phyloP scores from a whole-genome alignment of 2,797 vertebrate species.

The Eidolon dupreanum region DNA sequence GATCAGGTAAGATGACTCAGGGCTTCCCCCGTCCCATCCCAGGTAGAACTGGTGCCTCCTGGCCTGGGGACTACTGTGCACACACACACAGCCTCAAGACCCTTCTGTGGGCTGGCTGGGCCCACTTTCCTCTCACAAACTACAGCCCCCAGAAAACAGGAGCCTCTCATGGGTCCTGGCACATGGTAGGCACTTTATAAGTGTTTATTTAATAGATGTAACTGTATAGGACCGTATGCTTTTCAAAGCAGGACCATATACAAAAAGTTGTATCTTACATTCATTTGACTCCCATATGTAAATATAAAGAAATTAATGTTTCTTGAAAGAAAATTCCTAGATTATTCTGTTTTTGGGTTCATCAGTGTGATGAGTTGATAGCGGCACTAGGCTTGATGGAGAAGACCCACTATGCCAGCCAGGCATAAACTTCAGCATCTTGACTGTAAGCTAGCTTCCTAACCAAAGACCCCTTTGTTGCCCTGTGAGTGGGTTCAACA shows the following conservation, averaged over 20 bases:
- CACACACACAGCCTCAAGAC: neutral
- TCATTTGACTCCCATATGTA: neutral
- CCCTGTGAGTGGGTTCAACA: neutral
- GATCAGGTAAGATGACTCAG: neutral
- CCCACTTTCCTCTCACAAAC: neutral
- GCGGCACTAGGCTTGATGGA: neutral
- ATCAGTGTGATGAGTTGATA: neutral
- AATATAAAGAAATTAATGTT: constrained; percentile 10
- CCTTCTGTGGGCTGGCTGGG: neutral
- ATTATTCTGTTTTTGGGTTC: neutral
- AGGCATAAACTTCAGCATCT: neutral
- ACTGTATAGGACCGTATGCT: neutral
- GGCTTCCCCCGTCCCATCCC: neutral
- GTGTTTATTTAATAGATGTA: neutral
- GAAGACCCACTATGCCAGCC: neutral
- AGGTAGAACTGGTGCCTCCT: neutral
- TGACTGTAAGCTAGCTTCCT: neutral
- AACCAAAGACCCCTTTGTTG: neutral
- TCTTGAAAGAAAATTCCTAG: neutral
- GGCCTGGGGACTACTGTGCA: neutral
- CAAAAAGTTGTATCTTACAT: neutral
- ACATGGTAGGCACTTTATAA: neutral
- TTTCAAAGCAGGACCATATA: neutral
- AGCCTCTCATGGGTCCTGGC: neutral
- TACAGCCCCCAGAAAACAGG: neutral